Base-by-base conservation (phyloP, 2,888 invertebrate species). In the Punctoribates punctum region DNA sequence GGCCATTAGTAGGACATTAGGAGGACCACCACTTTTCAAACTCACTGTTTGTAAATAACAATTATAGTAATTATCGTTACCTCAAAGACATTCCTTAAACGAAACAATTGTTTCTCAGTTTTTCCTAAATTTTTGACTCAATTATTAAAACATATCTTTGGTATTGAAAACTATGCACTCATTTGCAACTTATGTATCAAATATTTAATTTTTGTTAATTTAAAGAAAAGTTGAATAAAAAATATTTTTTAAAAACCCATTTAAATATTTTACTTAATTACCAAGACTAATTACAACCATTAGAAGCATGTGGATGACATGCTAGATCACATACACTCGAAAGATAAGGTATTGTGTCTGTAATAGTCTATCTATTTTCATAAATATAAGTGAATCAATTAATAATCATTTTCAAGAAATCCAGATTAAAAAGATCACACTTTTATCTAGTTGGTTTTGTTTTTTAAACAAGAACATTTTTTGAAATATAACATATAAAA, bases 41-140 rank as follows among this genome's bases (percentile, higher is more conserved):
- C 5, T 23, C 70, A 34, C 34, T 34, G 70, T 70, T n/a, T 70
- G 23, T 70, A 11, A 70, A 42, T 46, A 70, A 70, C n/a, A 70
- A 70, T 67, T 67, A 67, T 67, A 67, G 20, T n/a, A 67, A 23
- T 46, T 70, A 70, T 42, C 70, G 70, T n/a, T 70, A 70, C 42
- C 70, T 70, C 70, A 70, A 70, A 70, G 42, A 23, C 23, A 42
- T 42, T 38, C 70, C 70, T 70, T 70, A 70, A 70, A 23, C 27
- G 46, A 11, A 11, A 48, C 2, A 48, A 48, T 48, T 2, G 15
- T 15, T 48, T 48, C 17, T 17, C 17, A 8, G 2, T 48, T 15
- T 17, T 11, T 48, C 17, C 11, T 48, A 48, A 2, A 15, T 48
- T 48, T 48, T 48, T 48, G 46, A 15, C 46, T 48, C 20, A n/a